phyloP scores from a whole-genome alignment of 53 echinoderm and acorn worm genomes.

The Astropecten irregularis region DNA sequence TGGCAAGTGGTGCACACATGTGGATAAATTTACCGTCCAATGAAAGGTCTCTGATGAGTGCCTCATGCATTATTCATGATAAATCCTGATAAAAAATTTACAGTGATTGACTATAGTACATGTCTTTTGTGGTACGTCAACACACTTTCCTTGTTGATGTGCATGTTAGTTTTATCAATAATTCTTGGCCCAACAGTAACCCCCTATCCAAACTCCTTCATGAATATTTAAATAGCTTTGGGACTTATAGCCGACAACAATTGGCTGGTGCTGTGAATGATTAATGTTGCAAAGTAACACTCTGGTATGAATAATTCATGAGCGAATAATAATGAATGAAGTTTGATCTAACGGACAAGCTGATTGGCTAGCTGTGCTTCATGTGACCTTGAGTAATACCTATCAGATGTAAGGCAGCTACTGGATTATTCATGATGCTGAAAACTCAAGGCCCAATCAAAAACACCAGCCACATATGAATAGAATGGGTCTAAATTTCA shows the following conservation, averaged over 20 bases:
- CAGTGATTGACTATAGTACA: constrained; percentile 23
- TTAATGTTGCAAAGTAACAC: constrained; percentile 7
- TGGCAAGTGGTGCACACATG: no score
- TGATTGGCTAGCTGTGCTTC: constrained; percentile 5
- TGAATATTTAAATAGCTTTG: constrained; percentile 23
- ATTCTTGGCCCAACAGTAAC: constrained; percentile 30
- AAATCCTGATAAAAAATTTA: constrained; percentile 31
- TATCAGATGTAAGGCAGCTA: background rate
- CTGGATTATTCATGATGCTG: constrained; percentile 8
- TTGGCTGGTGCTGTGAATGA: constrained; percentile 25
- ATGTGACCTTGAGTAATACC: background rate
- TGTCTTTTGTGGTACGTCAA: background rate
- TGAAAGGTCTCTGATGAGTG: background rate
- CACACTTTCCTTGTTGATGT: constrained; percentile 1
- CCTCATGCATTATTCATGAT: constrained; percentile 19
- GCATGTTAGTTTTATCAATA: constrained; percentile 1
- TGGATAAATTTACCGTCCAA: no score
- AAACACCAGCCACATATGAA: no score
- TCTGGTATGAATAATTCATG: constrained; percentile 30
- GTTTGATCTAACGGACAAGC: background rate
- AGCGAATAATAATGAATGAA: background rate
- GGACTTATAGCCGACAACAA: background rate
- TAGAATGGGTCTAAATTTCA: no score
- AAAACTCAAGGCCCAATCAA: background rate
- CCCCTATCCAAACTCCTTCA: background rate